These are phyloP conservation scores for Paedocypris micromegethes DNA, from an alignment of 2,797 vertebrate species.

Conservation along the genomic window DNA sequence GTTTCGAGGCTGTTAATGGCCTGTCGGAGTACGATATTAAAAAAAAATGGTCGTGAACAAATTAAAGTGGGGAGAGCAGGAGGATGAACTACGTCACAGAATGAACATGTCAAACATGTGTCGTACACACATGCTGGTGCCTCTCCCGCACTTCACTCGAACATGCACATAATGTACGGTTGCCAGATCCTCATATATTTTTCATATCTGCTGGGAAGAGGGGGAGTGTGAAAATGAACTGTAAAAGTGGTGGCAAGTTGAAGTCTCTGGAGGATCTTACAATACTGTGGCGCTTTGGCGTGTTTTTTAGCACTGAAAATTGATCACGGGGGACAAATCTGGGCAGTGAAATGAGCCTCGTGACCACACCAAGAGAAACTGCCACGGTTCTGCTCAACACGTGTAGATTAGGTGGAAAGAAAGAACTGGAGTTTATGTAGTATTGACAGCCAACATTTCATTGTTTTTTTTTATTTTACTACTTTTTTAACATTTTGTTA, in stretches of 20 bases:
- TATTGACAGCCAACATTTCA: neutral
- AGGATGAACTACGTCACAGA: neutral
- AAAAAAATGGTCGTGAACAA: constrained; percentile 24
- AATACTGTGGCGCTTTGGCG: constrained; percentile 1
- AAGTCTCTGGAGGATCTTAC: constrained; percentile 21
- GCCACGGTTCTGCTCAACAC: neutral
- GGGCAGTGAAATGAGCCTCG: neutral
- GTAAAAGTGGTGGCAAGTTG: constrained; percentile 6
- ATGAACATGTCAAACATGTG: constrained; percentile 11
- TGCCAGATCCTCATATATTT: constrained; percentile 11
- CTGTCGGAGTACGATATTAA: constrained; percentile 6
- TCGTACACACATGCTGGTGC: neutral
- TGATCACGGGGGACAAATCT: constrained; percentile 6
- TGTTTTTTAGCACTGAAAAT: constrained; percentile 24
- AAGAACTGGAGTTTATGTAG: neutral
- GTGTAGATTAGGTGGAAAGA: neutral
- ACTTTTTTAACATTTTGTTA: too few relatives aligned
- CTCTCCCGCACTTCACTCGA: neutral
- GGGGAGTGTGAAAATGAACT: constrained; percentile 19
- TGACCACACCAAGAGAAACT: neutral
- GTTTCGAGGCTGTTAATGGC: constrained; percentile 2
- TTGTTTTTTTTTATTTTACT: too few relatives aligned
- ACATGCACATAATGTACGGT: neutral
- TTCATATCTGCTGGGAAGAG: constrained; percentile 11
- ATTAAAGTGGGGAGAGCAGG: constrained; percentile 10